phyloP scores from a whole-genome alignment of 2,888 invertebrate species.

The Pherbina coryleti region DNA sequence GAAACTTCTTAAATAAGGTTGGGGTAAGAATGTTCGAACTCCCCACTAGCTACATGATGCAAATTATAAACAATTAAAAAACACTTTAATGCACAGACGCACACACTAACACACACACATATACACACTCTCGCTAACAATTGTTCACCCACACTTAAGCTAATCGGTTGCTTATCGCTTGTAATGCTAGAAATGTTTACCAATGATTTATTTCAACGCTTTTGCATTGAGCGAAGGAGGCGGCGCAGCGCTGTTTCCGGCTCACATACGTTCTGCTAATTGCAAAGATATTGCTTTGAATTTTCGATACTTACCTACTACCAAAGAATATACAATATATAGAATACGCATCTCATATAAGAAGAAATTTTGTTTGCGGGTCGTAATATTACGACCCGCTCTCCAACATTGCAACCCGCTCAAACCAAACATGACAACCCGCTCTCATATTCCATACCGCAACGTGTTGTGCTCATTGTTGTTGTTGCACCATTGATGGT shows the following conservation, averaged over 20 bases:
- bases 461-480: too few species aligned
- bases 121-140: not conserved
- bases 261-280: constrained; percentile 43
- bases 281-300: constrained; percentile 46
- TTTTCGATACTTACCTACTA: constrained; percentile 18
- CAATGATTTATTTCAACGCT: constrained; percentile 1
- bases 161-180: not conserved
- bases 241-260: constrained; percentile 41
- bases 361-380: too few species aligned
- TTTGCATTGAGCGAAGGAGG: not conserved
- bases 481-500: too few species aligned
- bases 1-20: not conserved
- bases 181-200: not conserved
- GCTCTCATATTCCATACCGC: too few species aligned
- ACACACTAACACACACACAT: not conserved
- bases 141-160: not conserved
- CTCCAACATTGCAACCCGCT: too few species aligned
- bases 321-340: too few species aligned
- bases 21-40: not conserved
- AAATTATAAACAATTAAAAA: constrained; percentile 17
- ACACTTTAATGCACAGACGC: not conserved
- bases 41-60: not conserved
- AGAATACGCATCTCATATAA: too few species aligned
- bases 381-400: too few species aligned
- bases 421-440: too few species aligned